Base-by-base conservation (phyloP, 2,797 vertebrate genomes). In the Anomalospiza imberbis region DNA sequence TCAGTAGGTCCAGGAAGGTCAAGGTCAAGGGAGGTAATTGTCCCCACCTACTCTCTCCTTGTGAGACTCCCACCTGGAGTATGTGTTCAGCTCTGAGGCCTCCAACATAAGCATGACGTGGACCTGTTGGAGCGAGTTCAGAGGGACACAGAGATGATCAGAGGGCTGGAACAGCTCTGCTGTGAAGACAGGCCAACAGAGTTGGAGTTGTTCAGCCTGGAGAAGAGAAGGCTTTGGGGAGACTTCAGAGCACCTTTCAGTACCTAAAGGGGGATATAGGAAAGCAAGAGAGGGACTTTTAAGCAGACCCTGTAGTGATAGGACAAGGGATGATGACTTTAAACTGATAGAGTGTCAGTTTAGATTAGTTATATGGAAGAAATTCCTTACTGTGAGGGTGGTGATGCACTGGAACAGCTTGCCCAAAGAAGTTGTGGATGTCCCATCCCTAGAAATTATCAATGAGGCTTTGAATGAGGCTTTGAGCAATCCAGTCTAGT, bases 31-130 rank as follows among this genome's bases (percentile, higher is more conserved):
- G 14, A 22, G 20, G 15, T 55, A 13, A 31, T 77, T 77, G 9
- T 77, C 3, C 17, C 10, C 12, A 25, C 2, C 9, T 58, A 1
- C 25, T n/a, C 45, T 42, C 26, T 71, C 7, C 29, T 53, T 65
- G 21, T 58, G 58, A 34, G 53, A 24, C 9, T 17, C 20, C n/a
- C 18, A 17, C 25, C 12, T 65, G 29, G 20, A 31, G 4, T 17
- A 4, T 26, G 24, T 44, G 16, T 53, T 38, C 45, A 10, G 16
- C n/a, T 71, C 29, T 65, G 58, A 12, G 45, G 5, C 15, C 38
- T 45, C 25, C 51, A 32, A 0, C 0, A 0, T 58, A 24, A 32
- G 17, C 18, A 58, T 10, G 9, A 53, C 0, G 0, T 14, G 17
- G 51, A 53, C 15, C 31, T 40, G 17, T 32, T 47, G 51, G n/a